Base-by-base conservation (phyloP, 2,888 invertebrate species). In the Agrochola lota region DNA sequence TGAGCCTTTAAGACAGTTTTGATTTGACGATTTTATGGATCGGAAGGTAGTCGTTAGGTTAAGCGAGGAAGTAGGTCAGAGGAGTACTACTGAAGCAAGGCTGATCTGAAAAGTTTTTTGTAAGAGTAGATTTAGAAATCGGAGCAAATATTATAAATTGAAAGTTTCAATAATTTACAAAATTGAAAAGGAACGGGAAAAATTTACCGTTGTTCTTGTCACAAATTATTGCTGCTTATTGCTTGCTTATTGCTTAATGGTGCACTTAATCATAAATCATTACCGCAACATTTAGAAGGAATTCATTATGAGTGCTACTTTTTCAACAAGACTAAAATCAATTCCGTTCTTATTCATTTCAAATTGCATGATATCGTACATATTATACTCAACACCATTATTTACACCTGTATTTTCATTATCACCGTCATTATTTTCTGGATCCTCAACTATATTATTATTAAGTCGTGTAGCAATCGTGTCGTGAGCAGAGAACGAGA, bases 1-100 rank as follows among this genome's bases (percentile, higher is more conserved):
- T 91, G 89, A 90, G 89, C 90, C 88, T 90, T 87, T 75, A 52
- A 74, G 81, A 63, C 40, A 46, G 40, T 91, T 93, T 92, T 91
- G 67, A 88, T 63, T 68, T 66, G n/a, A 89, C 93, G 93, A 91
- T 86, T 84, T 88, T 87, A 76, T 69, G 71, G 72, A 79, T 83
- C 81, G 84, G 23, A 70, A 67, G 35, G 40, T 12, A 43, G 69
- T 77, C 55, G 78, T 64, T 60, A 46, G n/a, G 72, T 46, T 72
- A 23, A 69, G 12, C 7, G 15, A 40, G 23, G n/a, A 46, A 60
- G 11, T n/a, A 49, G 59, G 26, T 66, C 26, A 69, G 40, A 63
- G 9, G 20, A 23, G 12, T 20, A 6, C 7, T 71, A 59, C 7
- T 26, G 0, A 35, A 68, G 15, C n/a, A n/a, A 55, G 30, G 4